phyloP scores from a whole-genome alignment of 1,140 invertebrate species.

The Drosophila hydei region DNA sequence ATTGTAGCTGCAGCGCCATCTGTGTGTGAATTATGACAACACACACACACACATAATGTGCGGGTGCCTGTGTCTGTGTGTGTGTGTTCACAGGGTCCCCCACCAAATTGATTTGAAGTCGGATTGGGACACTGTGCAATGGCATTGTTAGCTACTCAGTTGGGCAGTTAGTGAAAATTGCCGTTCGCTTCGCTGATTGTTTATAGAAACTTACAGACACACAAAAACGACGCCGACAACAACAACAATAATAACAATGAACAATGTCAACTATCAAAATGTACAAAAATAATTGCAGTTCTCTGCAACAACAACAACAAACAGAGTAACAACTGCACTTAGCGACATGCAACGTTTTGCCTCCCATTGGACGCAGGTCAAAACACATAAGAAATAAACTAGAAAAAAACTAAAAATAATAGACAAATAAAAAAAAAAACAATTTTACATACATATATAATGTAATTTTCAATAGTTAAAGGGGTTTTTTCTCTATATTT shows the following conservation, averaged over 20 bases:
- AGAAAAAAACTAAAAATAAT: conserved; percentile 1
- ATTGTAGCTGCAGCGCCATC: conserved; percentile 37
- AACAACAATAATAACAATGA: conserved; percentile 43
- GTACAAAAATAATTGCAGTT: conserved; percentile 74
- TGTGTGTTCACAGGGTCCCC: conserved; percentile 57
- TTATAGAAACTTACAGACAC: conserved; percentile 61
- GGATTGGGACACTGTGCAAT: conserved; percentile 65
- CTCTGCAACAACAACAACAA: conserved; percentile 42
- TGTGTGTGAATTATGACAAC: conserved; percentile 46
- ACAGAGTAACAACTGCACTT: conserved; percentile 65
- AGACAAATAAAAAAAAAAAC: background rate
- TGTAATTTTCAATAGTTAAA: conserved; percentile 57
- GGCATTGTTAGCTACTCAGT: conserved; percentile 50
- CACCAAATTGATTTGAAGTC: conserved; percentile 67
- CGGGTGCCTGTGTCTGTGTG: conserved; percentile 21
- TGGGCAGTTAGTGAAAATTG: conserved; percentile 76
- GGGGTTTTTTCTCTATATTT: background rate
- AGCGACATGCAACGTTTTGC: conserved; percentile 77
- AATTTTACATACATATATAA: conserved; percentile 20
- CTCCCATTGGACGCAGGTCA: conserved; percentile 57
- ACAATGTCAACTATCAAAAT: conserved; percentile 71
- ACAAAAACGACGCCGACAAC: conserved; percentile 25
- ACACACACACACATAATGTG: conserved; percentile 1
- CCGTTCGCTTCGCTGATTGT: conserved; percentile 75
- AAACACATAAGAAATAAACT: too few relatives aligned